Base-by-base conservation (phyloP, 2,888 invertebrate genomes). In the Hyles lineata region DNA sequence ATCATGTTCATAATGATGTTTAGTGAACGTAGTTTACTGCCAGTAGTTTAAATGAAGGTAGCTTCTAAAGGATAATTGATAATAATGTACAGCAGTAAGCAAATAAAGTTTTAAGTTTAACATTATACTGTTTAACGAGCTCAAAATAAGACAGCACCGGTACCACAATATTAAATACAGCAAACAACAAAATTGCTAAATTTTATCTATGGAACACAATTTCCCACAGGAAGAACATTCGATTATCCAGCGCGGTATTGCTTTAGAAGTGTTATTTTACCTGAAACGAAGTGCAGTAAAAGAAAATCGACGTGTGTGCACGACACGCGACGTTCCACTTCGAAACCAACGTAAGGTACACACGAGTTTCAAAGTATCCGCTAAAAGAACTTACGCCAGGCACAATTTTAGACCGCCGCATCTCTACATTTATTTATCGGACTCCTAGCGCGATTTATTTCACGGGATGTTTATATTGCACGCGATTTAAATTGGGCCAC, bases 191-290 rank as follows among this genome's bases (percentile, higher is more conserved):
- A 67, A 2, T 21, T n/a, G 15, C 17, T 60, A 29, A 23, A 43
- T 43, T 63, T 63, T 43, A 63, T 63, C 63, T 73, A 72, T 74
- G 74, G 73, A 73, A 52, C 71, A 78, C 60, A 69, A 74, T 79
- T 76, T 70, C 72, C 72, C 70, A 70, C 60, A 72, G 23, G 72
- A 78, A 83, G 79, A 81, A 80, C 77, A 82, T 83, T 90, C 86
- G 87, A 91, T 89, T 89, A 90, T 90, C 89, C 85, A 88, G 83
- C 83, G 85, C 78, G 82, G 82, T 84, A 87, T 87, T 88, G 84
- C 85, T 86, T 74, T 75, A 76, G 87, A 86, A 89, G 85, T 88
- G 87, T 88, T 85, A 89, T 87, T 90, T 87, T 86, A 89, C 87
- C 83, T 87, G 84, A 76, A 80, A 79, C 77, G 76, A 78, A 75